These are phyloP conservation scores for Chondrilla cf. caribensis DNA, from an alignment of 37 sponge, comb jelly and placozoan species.

Conservation along the genomic window DNA sequence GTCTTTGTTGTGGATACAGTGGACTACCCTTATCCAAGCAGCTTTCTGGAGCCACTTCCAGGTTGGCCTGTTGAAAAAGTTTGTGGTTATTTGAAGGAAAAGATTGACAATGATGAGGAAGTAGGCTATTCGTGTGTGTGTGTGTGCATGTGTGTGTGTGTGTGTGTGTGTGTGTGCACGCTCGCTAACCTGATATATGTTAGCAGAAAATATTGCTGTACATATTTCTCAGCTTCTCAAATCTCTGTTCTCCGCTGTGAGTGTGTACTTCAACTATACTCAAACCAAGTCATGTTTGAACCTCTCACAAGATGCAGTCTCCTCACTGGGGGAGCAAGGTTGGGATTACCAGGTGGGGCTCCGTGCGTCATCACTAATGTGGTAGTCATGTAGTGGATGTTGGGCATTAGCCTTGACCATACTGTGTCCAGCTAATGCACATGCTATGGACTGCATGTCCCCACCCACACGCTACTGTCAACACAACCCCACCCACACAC, in stretches of 20 bases:
- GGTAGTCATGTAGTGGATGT: background rate
- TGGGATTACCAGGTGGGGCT: constrained; percentile 64
- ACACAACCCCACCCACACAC: background rate
- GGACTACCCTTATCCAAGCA: constrained; percentile 95
- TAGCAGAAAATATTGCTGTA: too few relatives aligned
- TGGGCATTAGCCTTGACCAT: background rate
- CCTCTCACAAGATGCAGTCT: constrained; percentile 22
- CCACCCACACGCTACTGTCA: too few relatives aligned
- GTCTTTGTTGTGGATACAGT: constrained; percentile 34
- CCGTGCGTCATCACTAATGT: too few relatives aligned
- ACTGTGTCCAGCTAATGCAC: too few relatives aligned
- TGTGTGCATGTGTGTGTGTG: background rate
- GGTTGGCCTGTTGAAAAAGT: constrained; percentile 84
- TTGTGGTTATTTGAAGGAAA: background rate
- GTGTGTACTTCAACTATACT: constrained; percentile 84
- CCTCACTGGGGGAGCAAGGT: constrained; percentile 43
- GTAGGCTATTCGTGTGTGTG: background rate
- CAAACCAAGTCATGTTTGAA: constrained; percentile 50
- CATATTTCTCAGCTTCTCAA: constrained; percentile 43
- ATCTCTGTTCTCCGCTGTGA: constrained; percentile 46
- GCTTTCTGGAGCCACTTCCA: constrained; percentile 87
- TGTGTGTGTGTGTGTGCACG: too few relatives aligned
- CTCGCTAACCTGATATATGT: too few relatives aligned
- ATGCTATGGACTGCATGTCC: too few relatives aligned
- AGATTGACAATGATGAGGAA: background rate